Conservation (phyloP, 1,140 invertebrate species). For the Rhysida immarginata region DNA sequence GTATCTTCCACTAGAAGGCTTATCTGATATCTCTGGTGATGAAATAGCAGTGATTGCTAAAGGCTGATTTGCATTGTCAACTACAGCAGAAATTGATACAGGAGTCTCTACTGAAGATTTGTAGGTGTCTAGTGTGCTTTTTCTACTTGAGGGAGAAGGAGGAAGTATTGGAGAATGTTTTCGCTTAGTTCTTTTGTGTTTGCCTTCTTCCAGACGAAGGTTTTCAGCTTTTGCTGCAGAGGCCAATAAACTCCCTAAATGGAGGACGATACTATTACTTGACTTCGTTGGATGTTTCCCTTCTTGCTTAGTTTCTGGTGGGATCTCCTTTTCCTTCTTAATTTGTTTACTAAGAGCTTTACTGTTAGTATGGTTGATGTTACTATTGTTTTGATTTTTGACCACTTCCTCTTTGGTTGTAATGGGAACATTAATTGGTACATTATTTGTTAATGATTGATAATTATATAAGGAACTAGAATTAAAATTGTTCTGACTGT, state of each 20-base stretch:
- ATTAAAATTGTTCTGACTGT: not conserved
- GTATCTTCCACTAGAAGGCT: too few relatives aligned
- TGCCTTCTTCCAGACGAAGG: not conserved
- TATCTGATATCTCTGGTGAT: slow-evolving; percentile 9
- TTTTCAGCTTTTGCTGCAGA: slow-evolving; percentile 2
- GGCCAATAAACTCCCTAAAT: slow-evolving; percentile 10
- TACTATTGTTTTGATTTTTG: too few relatives aligned
- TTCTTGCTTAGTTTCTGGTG: too few relatives aligned
- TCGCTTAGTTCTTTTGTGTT: slow-evolving; percentile 3
- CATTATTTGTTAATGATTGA: not conserved
- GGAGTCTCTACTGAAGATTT: not conserved
- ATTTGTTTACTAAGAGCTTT: too few relatives aligned
- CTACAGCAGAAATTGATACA: not conserved
- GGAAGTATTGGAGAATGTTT: slow-evolving; percentile 1
- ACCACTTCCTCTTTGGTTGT: not conserved
- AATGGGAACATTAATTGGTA: not conserved
- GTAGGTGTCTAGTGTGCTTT: not conserved
- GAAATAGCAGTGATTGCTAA: slow-evolving; percentile 9
- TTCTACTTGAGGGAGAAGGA: not conserved
- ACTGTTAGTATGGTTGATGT: too few relatives aligned
- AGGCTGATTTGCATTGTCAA: slow-evolving; percentile 10
- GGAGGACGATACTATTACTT: not conserved
- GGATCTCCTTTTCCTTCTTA: too few relatives aligned
- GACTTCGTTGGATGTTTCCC: not conserved
- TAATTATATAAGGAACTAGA: not conserved